Evolutionary conservation across 2,797 vertebrate species (phyloP).

Genomic region (Poecile montanus): DNA sequence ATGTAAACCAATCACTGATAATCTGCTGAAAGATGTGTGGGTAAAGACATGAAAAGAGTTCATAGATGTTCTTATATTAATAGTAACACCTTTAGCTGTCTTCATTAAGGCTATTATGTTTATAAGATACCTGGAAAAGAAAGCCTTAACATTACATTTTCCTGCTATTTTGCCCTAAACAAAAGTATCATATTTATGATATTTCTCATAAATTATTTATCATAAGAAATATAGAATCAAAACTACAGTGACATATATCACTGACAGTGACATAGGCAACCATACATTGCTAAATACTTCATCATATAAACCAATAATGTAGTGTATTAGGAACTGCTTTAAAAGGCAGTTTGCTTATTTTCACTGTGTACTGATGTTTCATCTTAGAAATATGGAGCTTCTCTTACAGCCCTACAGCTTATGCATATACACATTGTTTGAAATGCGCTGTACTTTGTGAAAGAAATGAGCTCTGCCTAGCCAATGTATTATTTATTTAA

Average conservation of each 20-base stretch:
- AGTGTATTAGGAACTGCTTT: not conserved
- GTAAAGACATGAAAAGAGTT: not conserved
- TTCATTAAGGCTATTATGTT: not conserved
- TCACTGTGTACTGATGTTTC: not conserved
- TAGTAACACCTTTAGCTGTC: not conserved
- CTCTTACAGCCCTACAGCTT: not conserved
- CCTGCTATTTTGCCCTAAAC: not conserved
- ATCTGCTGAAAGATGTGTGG: not conserved
- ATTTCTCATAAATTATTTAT: not conserved
- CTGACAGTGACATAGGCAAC: not conserved
- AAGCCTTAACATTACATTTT: not conserved
- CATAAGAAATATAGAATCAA: not conserved
- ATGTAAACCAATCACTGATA: not conserved
- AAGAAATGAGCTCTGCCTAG: not conserved
- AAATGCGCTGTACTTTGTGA: not conserved
- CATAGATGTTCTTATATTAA: not conserved
- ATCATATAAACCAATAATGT: not conserved
- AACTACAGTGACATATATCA: not conserved
- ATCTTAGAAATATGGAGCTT: not conserved
- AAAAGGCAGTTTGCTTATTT: not conserved
- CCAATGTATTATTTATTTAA: not conserved
- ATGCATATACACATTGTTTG: not conserved
- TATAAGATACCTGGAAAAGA: not conserved
- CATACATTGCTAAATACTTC: not conserved
- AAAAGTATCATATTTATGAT: not conserved